Evolutionary conservation across 2,888 invertebrate genomes (phyloP).

Genomic region (Crossocerus cetratus): DNA sequence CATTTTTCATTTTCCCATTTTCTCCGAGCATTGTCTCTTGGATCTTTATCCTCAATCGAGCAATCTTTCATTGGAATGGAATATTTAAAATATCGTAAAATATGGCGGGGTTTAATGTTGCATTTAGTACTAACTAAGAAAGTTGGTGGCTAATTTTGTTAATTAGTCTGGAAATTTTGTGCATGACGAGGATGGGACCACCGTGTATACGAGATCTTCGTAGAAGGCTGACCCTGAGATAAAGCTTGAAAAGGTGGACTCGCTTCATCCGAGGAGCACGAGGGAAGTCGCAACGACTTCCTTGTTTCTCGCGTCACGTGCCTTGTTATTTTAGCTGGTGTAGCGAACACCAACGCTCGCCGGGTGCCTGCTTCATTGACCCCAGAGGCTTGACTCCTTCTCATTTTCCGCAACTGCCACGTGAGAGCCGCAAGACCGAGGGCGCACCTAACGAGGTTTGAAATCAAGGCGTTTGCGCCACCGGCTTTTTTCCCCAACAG

Average conservation of each 20-base stretch:
- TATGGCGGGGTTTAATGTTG: too few relatives aligned
- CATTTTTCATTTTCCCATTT: too few relatives aligned
- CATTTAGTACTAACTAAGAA: too few relatives aligned
- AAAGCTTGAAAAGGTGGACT: slow-evolving; percentile 42
- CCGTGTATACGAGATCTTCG: slow-evolving; percentile 22
- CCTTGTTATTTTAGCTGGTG: slow-evolving; percentile 59
- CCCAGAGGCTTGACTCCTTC: slow-evolving; percentile 27
- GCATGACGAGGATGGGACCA: slow-evolving; percentile 4
- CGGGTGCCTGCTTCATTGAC: slow-evolving; percentile 53
- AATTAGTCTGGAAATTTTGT: too few relatives aligned
- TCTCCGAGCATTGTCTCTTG: too few relatives aligned
- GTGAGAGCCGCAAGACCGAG: slow-evolving; percentile 6
- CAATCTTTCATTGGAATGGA: too few relatives aligned
- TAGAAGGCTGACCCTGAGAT: slow-evolving; percentile 24
- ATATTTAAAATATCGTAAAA: too few relatives aligned
- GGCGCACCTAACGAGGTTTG: slow-evolving; percentile 23
- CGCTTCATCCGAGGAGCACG: slow-evolving; percentile 19
- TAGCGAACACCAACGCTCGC: slow-evolving; percentile 37
- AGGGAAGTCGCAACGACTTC: slow-evolving; percentile 61
- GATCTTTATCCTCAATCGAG: too few relatives aligned
- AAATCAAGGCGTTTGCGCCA: slow-evolving; percentile 27
- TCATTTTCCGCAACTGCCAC: slow-evolving; percentile 12
- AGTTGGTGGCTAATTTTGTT: too few relatives aligned
- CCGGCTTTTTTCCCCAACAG: slow-evolving; percentile 24
- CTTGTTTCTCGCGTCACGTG: slow-evolving; percentile 66